Conservation (phyloP, 2,797 vertebrate genomes). For the Craterocephalus amniculus region DNA sequence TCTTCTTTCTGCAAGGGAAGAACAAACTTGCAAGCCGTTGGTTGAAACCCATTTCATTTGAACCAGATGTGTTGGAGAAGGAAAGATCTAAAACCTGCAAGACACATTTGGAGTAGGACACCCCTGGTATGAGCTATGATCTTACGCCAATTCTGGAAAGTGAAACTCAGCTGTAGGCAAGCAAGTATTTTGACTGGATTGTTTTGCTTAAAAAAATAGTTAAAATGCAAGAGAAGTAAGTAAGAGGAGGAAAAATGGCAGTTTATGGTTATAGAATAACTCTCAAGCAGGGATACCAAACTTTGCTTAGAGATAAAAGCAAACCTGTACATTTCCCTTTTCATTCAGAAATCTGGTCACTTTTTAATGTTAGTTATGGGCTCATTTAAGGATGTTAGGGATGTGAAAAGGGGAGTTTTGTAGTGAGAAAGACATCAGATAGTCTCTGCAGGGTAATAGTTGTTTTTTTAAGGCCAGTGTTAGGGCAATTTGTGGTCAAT, state of each 20-base stretch:
- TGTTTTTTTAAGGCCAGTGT: background rate
- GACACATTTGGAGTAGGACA: background rate
- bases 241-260: too few relatives aligned
- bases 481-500: background rate
- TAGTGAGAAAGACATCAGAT: background rate
- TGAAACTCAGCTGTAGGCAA: background rate
- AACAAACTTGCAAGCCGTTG: too few relatives aligned
- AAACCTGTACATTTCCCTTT: background rate
- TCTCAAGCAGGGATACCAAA: too few relatives aligned
- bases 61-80: background rate
- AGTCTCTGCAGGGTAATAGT: background rate
- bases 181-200: background rate
- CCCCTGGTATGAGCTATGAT: background rate
- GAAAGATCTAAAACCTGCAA: background rate
- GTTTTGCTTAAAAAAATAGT: background rate
- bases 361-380: background rate
- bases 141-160: background rate
- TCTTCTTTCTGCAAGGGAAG: too few relatives aligned
- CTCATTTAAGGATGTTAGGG: background rate
- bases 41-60: too few relatives aligned
- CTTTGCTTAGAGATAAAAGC: background rate
- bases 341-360: background rate
- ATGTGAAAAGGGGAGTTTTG: background rate
- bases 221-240: background rate
- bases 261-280: too few relatives aligned